Conservation (phyloP, 2,888 invertebrate genomes). For the Nasonovia ribisnigri region DNA sequence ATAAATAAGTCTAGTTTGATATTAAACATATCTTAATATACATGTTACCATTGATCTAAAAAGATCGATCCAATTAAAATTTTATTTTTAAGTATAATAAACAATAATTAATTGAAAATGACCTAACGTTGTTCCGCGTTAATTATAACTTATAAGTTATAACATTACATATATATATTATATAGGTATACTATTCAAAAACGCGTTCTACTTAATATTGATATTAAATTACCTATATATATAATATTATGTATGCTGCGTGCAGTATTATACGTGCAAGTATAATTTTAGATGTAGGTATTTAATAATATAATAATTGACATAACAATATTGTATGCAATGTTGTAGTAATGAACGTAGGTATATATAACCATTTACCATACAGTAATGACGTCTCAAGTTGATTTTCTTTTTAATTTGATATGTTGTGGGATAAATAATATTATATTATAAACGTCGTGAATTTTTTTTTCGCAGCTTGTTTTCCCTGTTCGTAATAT, state of each 20-base stretch:
- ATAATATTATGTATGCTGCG: not conserved
- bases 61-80: constrained; percentile 50
- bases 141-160: not conserved
- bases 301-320: not conserved
- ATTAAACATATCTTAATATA: not conserved
- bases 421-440: not conserved
- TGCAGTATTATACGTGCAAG: not conserved
- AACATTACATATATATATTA: not conserved
- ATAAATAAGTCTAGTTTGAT: constrained; percentile 16
- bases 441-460: too few species aligned
- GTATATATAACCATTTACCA: too few species aligned
- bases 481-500: not conserved
- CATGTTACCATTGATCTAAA: not conserved
- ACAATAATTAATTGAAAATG: constrained; percentile 35
- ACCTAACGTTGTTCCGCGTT: constrained; percentile 14
- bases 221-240: not conserved
- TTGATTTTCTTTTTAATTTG: not conserved
- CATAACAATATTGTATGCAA: not conserved
- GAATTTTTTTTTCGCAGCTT: not conserved
- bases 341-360: not conserved
- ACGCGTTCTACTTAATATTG: not conserved
- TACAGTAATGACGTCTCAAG: not conserved
- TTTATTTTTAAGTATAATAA: not conserved
- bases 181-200: not conserved
- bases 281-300: not conserved